Base-by-base conservation (phyloP, 1,140 invertebrate genomes). In the Panonychus citri region DNA sequence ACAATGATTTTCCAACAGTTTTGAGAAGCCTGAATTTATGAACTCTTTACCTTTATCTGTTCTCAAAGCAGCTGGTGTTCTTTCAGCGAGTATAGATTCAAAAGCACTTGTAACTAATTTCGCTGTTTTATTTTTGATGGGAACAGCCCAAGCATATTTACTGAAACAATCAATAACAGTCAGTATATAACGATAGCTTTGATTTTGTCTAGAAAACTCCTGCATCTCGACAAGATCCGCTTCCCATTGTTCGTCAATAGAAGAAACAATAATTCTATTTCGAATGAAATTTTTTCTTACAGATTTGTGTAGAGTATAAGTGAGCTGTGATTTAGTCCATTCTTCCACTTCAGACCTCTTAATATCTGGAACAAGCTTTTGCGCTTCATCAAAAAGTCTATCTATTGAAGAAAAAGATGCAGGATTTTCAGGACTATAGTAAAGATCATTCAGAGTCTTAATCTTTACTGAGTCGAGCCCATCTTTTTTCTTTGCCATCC, bases 151-250 rank as follows among this genome's bases (percentile, higher is more conserved):
- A 21, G 60, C 60, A 54, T 51, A 63, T 43, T 64, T 65, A 42
- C 40, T 53, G 26, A 65, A 64, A 2, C 59, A 40, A 24, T 65
- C 64, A 53, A 65, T 64, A n/a, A 51, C 42, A 8, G 59, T 60
- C 27, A 66, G 49, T 8, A 66, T 21, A 57, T 59, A 66, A 17
- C 30, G 55, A 60, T 52, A 58, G 1, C 57, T 56, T 39, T 59
- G 42, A 49, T 65, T 66, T 37, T 54, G 24, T 56, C 59, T 56
- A 34, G 28, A 43, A 15, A 62, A 24, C 17, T 3, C 34, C 34
- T 51, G 17, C n/a, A 66, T 30, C 50, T 64, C 64, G 24, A 59
- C 56, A 17, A 65, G 55, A 55, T 64, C 62, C 17, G 56, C 57
- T 39, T 39, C 37, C 37, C 37, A 39, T 39, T 39, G 37, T 17